These are phyloP conservation scores for Drosophila hamatofila DNA, from an alignment of 2,888 invertebrate species.

Conservation along the genomic window DNA sequence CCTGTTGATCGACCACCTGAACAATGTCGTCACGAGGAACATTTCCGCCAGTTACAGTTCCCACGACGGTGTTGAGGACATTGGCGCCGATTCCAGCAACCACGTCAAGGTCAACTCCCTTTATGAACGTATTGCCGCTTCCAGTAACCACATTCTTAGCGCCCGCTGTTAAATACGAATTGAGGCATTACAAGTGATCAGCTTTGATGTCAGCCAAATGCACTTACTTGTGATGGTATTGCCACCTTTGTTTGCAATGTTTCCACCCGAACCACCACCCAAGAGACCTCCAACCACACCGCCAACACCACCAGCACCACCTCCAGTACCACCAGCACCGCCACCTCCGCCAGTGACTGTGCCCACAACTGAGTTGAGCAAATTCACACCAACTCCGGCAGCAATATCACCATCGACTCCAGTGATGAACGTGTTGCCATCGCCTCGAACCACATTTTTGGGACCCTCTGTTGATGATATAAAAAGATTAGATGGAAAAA, in stretches of 20 bases:
- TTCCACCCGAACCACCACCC: slow-evolving; percentile 8
- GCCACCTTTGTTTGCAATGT: slow-evolving; percentile 11
- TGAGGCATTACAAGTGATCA: background rate
- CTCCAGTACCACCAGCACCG: background rate
- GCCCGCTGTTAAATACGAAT: background rate
- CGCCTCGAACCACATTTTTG: slow-evolving; percentile 14
- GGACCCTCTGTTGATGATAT: slow-evolving; percentile 15
- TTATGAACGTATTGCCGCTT: background rate
- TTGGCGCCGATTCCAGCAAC: slow-evolving; percentile 1
- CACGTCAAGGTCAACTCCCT: background rate
- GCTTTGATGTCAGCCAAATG: too few relatives aligned
- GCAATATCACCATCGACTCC: background rate
- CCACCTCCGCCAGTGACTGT: slow-evolving; percentile 6
- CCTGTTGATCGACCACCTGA: slow-evolving; percentile 40
- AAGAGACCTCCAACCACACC: background rate
- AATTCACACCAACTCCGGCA: background rate
- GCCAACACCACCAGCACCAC: background rate
- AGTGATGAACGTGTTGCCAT: background rate
- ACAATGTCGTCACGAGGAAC: slow-evolving; percentile 11
- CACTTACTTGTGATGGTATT: slow-evolving; percentile 21
- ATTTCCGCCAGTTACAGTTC: slow-evolving; percentile 9
- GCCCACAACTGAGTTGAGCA: slow-evolving; percentile 12
- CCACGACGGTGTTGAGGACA: slow-evolving; percentile 16
- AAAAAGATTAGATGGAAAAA: background rate
- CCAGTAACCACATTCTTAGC: slow-evolving; percentile 6